These are phyloP conservation scores for Pachypsylla venusta DNA, from an alignment of 1,140 invertebrate species.

Conservation along the genomic window DNA sequence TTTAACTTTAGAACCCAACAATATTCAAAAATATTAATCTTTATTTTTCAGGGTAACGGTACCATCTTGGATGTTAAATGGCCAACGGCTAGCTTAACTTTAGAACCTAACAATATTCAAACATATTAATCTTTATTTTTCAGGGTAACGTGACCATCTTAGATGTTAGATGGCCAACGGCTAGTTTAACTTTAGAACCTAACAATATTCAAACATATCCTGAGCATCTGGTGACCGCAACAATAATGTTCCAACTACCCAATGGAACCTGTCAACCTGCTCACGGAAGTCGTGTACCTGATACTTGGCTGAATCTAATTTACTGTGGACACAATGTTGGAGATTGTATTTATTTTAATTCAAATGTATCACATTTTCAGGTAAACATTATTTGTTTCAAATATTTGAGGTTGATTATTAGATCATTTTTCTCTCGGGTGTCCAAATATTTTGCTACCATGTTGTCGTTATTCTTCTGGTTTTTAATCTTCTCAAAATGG, in stretches of 20 bases:
- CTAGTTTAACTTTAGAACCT: slow-evolving; percentile 49
- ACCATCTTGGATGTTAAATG: slow-evolving; percentile 57
- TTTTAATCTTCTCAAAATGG: too few species aligned
- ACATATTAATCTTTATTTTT: too few species aligned
- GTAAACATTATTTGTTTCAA: too few species aligned
- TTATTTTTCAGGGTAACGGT: slow-evolving; percentile 26
- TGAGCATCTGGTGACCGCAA: slow-evolving; percentile 44
- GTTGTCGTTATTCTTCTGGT: too few species aligned
- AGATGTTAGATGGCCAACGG: slow-evolving; percentile 62
- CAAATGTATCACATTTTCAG: neutral
- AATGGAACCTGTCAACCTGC: slow-evolving; percentile 33
- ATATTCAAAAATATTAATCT: slow-evolving; percentile 62
- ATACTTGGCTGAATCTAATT: slow-evolving; percentile 54
- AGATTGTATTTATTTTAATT: neutral
- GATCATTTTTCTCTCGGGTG: too few species aligned
- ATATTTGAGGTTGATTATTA: too few species aligned
- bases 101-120: slow-evolving; percentile 52
- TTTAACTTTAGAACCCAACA: slow-evolving; percentile 49
- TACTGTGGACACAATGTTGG: slow-evolving; percentile 52
- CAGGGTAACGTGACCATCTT: slow-evolving; percentile 37
- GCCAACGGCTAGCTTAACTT: slow-evolving; percentile 50
- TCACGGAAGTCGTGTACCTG: slow-evolving; percentile 41
- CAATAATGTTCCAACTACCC: slow-evolving; percentile 45
- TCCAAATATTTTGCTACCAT: too few species aligned
- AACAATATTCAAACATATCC: slow-evolving; percentile 63